Base-by-base conservation (phyloP, 2,797 vertebrate species). In the Phalloptychus januarius region DNA sequence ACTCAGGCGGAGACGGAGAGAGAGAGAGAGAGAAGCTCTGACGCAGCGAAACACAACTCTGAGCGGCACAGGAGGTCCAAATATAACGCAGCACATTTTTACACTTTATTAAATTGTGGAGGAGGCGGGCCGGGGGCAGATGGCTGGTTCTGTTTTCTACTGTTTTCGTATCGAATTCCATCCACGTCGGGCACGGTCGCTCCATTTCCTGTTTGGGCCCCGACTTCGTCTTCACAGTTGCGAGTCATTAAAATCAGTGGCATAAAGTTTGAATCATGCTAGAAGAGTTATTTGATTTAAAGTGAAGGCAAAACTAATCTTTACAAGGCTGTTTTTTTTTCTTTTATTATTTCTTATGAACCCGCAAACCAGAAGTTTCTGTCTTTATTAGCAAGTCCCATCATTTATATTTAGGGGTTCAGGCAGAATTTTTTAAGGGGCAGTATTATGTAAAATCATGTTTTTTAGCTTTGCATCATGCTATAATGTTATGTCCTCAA, bases 1-100 rank as follows among this genome's bases (percentile, higher is more conserved):
- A 84, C 77, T 78, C 44, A 13, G 72, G 80, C 42, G 75, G 87
- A 85, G 86, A 84, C 85, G 48, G 78, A 76, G 50, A 71, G 69
- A 56, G 81, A 89, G 78, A 76, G 50, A 71, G 69, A 56, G 81
- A 89, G 94, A 94, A 92, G 52, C 85, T 94, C 92, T 94, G 93
- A 95, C 82, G 65, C 91, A 91, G 93, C 89, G 80, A 93, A 94
- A 94, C 80, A 75, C 73, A 82, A 90, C 84, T 91, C 86, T 79
- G 81, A 72, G 76, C 83, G 40, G 77, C 86, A 48, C 81, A 84
- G 77, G 79, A 80, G 52, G 46, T 92, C 89, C 86, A 87, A 90
- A 86, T 85, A 86, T 85, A 92, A 90, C 86, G 85, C 90, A 92
- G 94, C 93, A 93, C 91, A 86, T 95, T 94, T 92, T 85, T 90